Percentiles rank a stretch among this genome's conserved stretches.
Conservation (phyloP, 2,797 vertebrate genomes). For the Neostethus bicornis region DNA sequence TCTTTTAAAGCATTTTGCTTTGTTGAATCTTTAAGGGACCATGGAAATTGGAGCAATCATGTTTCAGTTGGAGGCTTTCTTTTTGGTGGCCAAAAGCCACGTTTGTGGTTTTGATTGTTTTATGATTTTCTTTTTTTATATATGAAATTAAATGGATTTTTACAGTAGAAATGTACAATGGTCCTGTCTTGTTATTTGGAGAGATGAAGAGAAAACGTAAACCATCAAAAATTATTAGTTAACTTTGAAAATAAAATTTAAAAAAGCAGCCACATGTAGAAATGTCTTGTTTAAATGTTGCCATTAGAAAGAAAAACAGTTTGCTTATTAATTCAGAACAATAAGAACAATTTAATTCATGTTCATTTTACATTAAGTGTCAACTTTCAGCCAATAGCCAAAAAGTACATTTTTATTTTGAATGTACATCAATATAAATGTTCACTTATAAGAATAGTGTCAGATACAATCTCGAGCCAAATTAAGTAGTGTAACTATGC, state of each 20-base stretch:
- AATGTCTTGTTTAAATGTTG: constrained; percentile 57
- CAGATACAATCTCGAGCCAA: constrained; percentile 54
- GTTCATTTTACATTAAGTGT: constrained; percentile 71
- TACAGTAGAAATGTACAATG: constrained; percentile 85
- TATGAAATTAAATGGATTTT: constrained; percentile 89
- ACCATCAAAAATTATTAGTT: constrained; percentile 68
- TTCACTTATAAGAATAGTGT: constrained; percentile 67
- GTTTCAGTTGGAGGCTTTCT: constrained; percentile 67
- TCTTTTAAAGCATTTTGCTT: constrained; percentile 38
- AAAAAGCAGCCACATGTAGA: constrained; percentile 78
- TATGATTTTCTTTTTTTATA: constrained; percentile 80
- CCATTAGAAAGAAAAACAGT: constrained; percentile 29
- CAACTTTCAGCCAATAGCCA: constrained; percentile 58
- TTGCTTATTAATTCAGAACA: constrained; percentile 21
- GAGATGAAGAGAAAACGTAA: constrained; percentile 52
- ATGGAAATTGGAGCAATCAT: constrained; percentile 72
- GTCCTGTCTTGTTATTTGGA: constrained; percentile 80
- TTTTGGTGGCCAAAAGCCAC: constrained; percentile 76
- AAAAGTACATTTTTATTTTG: constrained; percentile 55
- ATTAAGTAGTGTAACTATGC: constrained; percentile 67
- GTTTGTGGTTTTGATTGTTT: constrained; percentile 79
- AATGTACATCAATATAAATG: constrained; percentile 61
- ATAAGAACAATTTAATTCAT: constrained; percentile 46
- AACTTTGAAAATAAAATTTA: constrained; percentile 85
- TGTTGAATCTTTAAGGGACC: constrained; percentile 55